A percentile compares a stretch with the other conserved stretches of the same genome.
These are phyloP conservation scores for Perca fluviatilis DNA, from an alignment of 2,113 vertebrate species.

Conservation along the genomic window DNA sequence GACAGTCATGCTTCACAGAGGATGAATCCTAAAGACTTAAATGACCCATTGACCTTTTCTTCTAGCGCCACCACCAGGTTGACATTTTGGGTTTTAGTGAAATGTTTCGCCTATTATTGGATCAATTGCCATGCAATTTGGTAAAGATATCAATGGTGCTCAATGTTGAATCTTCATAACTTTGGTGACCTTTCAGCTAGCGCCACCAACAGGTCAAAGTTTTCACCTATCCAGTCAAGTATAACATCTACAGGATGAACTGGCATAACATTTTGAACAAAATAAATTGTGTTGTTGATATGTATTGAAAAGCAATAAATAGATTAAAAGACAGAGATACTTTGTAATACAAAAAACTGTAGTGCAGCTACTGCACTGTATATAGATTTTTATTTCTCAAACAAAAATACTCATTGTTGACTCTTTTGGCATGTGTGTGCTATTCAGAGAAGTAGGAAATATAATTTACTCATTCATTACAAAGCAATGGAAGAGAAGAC, in stretches of 20 bases:
- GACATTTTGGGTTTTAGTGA: not conserved
- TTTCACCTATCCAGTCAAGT: not conserved
- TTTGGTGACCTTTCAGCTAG: not conserved
- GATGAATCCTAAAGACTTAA: not conserved
- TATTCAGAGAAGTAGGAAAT: slow-evolving; percentile 69
- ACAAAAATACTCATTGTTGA: slow-evolving; percentile 67
- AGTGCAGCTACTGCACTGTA: not conserved
- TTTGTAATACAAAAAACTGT: not conserved
- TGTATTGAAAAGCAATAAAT: not conserved
- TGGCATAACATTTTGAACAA: not conserved
- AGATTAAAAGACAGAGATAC: not conserved
- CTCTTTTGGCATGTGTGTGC: slow-evolving; percentile 59
- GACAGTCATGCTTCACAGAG: not conserved
- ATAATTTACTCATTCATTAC: slow-evolving; percentile 73
- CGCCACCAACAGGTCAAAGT: not conserved
- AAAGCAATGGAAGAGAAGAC: slow-evolving; percentile 64
- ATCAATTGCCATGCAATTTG: not conserved
- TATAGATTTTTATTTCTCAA: slow-evolving; percentile 45
- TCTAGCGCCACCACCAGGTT: not conserved
- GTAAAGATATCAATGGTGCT: not conserved
- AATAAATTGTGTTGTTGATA: not conserved
- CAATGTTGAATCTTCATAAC: not conserved
- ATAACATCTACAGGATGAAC: not conserved
- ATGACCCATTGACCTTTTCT: not conserved
- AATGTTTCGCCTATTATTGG: not conserved